Evolutionary conservation across 2,797 vertebrate genomes (phyloP).

Genomic region (Sebastes matsubarae): DNA sequence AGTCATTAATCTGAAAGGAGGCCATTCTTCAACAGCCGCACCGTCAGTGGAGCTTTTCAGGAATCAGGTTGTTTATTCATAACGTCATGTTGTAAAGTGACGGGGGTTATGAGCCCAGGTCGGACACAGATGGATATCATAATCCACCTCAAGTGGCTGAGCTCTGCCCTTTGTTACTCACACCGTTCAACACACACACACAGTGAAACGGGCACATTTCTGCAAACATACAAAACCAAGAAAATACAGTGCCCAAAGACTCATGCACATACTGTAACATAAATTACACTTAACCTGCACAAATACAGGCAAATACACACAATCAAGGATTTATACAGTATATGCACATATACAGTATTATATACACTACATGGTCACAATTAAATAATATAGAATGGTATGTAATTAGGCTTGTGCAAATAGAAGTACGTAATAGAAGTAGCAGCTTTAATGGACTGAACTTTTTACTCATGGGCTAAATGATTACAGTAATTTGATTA

Average conservation of each 20-base stretch:
- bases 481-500: background rate
- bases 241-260: background rate
- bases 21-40: constrained; percentile 27
- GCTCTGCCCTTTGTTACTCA: background rate
- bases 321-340: background rate
- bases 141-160: constrained; percentile 41
- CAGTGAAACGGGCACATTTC: background rate
- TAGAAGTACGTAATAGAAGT: background rate
- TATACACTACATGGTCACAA: background rate
- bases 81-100: constrained; percentile 41
- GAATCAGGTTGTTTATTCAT: constrained; percentile 53
- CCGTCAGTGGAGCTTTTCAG: constrained; percentile 22
- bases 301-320: background rate
- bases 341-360: background rate
- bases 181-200: background rate
- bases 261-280: background rate
- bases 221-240: background rate
- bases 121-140: constrained; percentile 35
- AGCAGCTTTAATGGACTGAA: background rate
- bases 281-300: background rate
- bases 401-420: background rate
- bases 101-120: constrained; percentile 31
- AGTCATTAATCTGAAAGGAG: constrained; percentile 58
- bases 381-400: background rate
- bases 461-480: background rate